Evolutionary conservation across 2,113 vertebrate genomes (phyloP).

Genomic region (Hepsetus odoe): DNA sequence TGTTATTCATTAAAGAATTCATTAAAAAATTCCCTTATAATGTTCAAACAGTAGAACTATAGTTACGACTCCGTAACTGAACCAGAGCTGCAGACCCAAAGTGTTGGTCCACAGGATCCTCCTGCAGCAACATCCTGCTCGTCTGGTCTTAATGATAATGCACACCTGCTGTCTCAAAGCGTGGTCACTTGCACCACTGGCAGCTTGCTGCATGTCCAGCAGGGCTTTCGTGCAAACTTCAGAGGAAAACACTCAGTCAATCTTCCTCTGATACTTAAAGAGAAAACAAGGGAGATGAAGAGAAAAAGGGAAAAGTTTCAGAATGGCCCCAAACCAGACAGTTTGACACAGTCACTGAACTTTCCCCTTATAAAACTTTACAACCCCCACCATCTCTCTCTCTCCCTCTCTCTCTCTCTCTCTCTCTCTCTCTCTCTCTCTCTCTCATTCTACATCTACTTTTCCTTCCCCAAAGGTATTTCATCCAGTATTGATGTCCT

Average conservation of each 20-base stretch:
- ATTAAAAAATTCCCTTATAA: too few relatives aligned
- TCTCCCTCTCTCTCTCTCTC: neutral
- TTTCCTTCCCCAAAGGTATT: slow-evolving; percentile 50
- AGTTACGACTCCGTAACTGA: neutral
- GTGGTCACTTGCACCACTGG: neutral
- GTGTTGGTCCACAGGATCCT: neutral
- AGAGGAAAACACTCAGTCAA: slow-evolving; percentile 12
- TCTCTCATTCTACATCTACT: slow-evolving; percentile 19
- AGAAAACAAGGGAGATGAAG: neutral
- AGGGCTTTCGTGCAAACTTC: neutral
- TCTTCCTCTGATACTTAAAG: slow-evolving; percentile 24
- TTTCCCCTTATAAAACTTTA: slow-evolving; percentile 27
- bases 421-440: slow-evolving; percentile 20
- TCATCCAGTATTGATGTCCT: slow-evolving; percentile 58
- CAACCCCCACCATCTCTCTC: neutral
- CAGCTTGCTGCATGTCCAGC: slow-evolving; percentile 1
- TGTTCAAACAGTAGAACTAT: too few relatives aligned
- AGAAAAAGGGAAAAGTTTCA: slow-evolving; percentile 33
- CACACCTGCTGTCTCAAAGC: neutral
- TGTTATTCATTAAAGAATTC: too few relatives aligned
- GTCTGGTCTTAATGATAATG: slow-evolving; percentile 11
- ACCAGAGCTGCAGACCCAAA: neutral
- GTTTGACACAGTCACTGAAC: slow-evolving; percentile 44
- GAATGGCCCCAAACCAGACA: slow-evolving; percentile 26
- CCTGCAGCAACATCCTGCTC: neutral